These are phyloP conservation scores for Synodontis membranacea DNA, from an alignment of 2,113 vertebrate genomes.

Conservation along the genomic window DNA sequence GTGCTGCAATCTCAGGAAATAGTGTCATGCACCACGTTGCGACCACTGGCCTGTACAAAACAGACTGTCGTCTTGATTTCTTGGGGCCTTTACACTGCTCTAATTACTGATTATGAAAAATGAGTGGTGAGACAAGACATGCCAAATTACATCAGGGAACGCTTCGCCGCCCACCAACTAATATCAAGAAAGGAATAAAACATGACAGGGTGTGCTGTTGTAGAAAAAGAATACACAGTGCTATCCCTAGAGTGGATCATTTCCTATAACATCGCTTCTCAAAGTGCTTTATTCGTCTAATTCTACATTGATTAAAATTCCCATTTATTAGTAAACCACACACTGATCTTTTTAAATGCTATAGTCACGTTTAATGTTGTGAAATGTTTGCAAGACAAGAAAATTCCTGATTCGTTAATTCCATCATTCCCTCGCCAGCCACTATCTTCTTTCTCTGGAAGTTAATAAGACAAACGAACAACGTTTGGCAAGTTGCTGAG, in stretches of 20 bases:
- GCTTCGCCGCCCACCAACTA: not conserved
- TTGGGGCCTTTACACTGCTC: not conserved
- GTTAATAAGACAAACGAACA: not conserved
- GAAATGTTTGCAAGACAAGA: not conserved
- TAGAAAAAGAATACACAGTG: not conserved
- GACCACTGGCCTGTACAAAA: not conserved
- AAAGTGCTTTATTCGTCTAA: not conserved
- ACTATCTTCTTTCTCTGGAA: not conserved
- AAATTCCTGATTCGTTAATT: not conserved
- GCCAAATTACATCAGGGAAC: not conserved
- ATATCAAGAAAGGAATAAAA: not conserved
- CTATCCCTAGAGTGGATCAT: not conserved
- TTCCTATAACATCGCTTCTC: not conserved
- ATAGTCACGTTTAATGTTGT: not conserved
- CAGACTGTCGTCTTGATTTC: not conserved
- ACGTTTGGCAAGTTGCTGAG: not conserved
- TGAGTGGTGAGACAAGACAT: not conserved
- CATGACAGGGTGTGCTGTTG: not conserved
- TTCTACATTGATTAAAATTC: not conserved
- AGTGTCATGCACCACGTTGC: not conserved
- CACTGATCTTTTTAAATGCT: not conserved
- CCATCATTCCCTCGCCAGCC: not conserved
- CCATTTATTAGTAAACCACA: not conserved
- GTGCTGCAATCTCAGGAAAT: constrained; percentile 15
- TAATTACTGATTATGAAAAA: not conserved